A percentile compares a stretch with the other conserved stretches of the same genome.
Conservation (phyloP, 2,888 invertebrate genomes). For the Antheraea yamamai region DNA sequence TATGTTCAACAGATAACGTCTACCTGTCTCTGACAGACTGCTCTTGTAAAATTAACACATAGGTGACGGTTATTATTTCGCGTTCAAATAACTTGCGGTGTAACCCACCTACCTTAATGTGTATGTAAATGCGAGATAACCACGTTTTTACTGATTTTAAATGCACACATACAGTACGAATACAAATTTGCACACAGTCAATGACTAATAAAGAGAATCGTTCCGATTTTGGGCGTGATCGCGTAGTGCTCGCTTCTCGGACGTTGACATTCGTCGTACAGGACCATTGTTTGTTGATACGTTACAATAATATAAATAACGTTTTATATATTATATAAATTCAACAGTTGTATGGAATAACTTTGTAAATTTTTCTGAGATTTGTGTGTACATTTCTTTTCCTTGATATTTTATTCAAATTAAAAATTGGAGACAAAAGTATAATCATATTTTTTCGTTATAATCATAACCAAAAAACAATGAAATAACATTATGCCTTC, state of each 20-base stretch:
- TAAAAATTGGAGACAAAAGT: background rate
- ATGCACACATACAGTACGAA: conserved; percentile 24
- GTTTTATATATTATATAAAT: background rate
- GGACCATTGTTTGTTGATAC: conserved; percentile 38
- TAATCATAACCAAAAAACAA: background rate
- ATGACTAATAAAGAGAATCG: conserved; percentile 52
- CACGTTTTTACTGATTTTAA: conserved; percentile 7
- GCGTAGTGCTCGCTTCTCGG: conserved; percentile 40
- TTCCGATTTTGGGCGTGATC: conserved; percentile 48
- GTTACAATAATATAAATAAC: conserved; percentile 14
- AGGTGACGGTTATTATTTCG: conserved; percentile 1
- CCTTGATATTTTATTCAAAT: background rate
- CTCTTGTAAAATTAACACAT: conserved; percentile 13
- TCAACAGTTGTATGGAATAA: background rate
- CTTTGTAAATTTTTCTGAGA: background rate
- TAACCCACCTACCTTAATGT: conserved; percentile 1
- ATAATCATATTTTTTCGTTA: background rate
- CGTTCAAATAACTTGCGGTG: background rate
- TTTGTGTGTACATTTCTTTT: too few relatives aligned
- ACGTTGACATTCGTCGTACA: conserved; percentile 53
- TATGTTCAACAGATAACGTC: background rate
- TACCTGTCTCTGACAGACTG: background rate
- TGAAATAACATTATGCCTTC: too few relatives aligned
- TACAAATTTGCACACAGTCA: conserved; percentile 43
- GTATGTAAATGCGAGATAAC: conserved; percentile 8